phyloP scores from a whole-genome alignment of 2,113 vertebrate genomes.

The Muntiacus muntjak region DNA sequence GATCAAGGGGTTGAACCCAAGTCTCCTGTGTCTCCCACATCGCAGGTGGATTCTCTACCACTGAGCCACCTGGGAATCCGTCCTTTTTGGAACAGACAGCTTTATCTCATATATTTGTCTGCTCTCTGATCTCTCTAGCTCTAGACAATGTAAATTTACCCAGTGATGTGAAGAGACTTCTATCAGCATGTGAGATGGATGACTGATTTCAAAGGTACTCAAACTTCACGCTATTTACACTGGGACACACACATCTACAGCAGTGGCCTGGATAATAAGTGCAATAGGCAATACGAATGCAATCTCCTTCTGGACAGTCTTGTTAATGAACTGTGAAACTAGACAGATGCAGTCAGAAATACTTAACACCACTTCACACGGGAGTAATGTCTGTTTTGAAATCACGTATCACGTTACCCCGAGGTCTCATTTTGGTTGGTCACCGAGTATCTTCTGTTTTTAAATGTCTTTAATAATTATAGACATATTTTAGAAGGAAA shows the following conservation, averaged over 20 bases:
- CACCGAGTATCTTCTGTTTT: not conserved
- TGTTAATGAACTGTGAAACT: conserved; percentile 55
- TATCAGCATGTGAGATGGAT: not conserved
- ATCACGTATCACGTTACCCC: fast-evolving
- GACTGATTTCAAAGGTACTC: not conserved
- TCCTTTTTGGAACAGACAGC: not conserved
- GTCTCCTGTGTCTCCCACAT: not conserved
- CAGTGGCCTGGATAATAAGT: not conserved
- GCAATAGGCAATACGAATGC: not conserved
- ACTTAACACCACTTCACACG: not conserved
- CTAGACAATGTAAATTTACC: conserved; percentile 11
- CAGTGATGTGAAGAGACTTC: conserved; percentile 8
- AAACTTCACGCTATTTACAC: not conserved
- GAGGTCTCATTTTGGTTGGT: not conserved
- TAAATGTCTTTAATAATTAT: not conserved
- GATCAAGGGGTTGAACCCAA: not conserved
- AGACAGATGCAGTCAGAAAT: not conserved
- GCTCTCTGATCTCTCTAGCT: not conserved
- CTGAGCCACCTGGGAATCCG: not conserved
- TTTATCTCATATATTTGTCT: not conserved
- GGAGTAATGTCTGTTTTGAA: not conserved
- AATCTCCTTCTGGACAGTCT: not conserved
- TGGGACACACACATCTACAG: not conserved
- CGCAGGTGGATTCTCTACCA: not conserved
- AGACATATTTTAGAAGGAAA: not conserved